Percentiles rank a stretch among this genome's conserved stretches.
phyloP scores from a whole-genome alignment of 37 sponge, comb jelly and placozoan species.

The Cladorhizidae sp. region DNA sequence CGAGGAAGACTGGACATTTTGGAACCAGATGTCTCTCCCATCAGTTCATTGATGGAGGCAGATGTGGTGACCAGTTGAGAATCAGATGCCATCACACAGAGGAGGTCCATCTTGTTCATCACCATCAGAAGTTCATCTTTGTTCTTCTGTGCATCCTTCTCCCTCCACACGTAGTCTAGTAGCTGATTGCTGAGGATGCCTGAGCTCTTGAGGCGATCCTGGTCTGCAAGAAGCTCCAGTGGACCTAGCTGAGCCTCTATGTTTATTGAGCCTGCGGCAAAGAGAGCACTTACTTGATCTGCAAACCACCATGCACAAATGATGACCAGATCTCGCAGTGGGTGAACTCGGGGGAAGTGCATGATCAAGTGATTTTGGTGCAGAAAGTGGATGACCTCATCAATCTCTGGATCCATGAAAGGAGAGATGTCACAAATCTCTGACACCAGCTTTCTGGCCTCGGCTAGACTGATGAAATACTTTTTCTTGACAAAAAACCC shows the following conservation, averaged over 20 bases:
- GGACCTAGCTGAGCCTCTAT: neutral
- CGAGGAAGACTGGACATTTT: neutral
- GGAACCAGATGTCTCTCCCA: neutral
- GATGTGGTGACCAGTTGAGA: conserved; percentile 9
- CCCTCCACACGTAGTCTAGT: conserved; percentile 53
- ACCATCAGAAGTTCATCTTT: conserved; percentile 36
- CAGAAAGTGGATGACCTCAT: conserved; percentile 46
- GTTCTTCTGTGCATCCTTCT: neutral
- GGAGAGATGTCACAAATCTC: conserved; percentile 41
- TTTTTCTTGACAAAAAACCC: conserved; percentile 16
- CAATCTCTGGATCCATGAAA: conserved; percentile 47
- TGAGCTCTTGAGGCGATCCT: conserved; percentile 1
- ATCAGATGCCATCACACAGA: conserved; percentile 31
- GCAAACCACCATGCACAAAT: conserved; percentile 63
- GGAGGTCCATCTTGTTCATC: conserved; percentile 74
- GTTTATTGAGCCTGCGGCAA: conserved; percentile 22
- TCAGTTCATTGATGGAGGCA: conserved; percentile 10
- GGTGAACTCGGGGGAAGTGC: conserved; percentile 39
- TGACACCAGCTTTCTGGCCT: conserved; percentile 34
- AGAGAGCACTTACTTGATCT: conserved; percentile 38
- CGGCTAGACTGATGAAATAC: conserved; percentile 40
- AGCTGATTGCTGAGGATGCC: conserved; percentile 47
- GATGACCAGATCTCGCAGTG: conserved; percentile 47
- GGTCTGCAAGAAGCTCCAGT: conserved; percentile 30
- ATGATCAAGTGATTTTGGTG: conserved; percentile 61